Evolutionary conservation across 1,140 invertebrate species (phyloP).

Genomic region (Hypothenemus hampei): DNA sequence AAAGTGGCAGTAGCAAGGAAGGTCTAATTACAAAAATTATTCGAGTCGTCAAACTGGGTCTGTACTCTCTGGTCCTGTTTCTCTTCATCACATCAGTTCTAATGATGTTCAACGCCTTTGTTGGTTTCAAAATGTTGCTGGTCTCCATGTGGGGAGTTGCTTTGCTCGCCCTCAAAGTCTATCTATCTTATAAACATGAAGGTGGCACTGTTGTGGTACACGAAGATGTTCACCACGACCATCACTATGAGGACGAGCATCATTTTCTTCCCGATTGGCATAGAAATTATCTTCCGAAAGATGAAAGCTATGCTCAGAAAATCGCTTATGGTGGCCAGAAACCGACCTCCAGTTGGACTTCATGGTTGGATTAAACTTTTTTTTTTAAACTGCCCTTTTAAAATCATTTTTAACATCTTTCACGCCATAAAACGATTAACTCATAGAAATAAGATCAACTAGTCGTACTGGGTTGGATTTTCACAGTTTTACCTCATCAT

Average conservation of each 20-base stretch:
- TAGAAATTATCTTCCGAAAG: constrained; percentile 12
- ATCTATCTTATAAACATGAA: constrained; percentile 4
- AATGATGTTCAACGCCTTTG: constrained; percentile 17
- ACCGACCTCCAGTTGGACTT: constrained; percentile 7
- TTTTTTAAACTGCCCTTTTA: neutral
- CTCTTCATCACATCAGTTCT: constrained; percentile 1
- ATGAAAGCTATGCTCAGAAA: constrained; percentile 9
- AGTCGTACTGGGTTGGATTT: neutral
- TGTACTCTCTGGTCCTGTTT: constrained; percentile 6
- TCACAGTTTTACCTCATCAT: neutral
- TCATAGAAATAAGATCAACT: neutral
- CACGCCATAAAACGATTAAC: neutral
- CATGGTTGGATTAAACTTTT: constrained; percentile 9
- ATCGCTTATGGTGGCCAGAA: constrained; percentile 11
- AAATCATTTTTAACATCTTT: neutral
- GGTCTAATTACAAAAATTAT: constrained; percentile 20
- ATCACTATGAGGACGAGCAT: constrained; percentile 18
- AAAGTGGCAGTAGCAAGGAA: constrained; percentile 13
- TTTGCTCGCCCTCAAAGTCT: constrained; percentile 16
- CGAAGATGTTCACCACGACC: constrained; percentile 24
- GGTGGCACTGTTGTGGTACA: constrained; percentile 10
- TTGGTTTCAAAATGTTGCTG: constrained; percentile 19
- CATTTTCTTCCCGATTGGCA: constrained; percentile 19
- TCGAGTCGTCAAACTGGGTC: constrained; percentile 2
- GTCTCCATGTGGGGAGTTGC: constrained; percentile 22